Conservation (phyloP, 2,888 invertebrate species). For the Perizoma flavofasciatum region DNA sequence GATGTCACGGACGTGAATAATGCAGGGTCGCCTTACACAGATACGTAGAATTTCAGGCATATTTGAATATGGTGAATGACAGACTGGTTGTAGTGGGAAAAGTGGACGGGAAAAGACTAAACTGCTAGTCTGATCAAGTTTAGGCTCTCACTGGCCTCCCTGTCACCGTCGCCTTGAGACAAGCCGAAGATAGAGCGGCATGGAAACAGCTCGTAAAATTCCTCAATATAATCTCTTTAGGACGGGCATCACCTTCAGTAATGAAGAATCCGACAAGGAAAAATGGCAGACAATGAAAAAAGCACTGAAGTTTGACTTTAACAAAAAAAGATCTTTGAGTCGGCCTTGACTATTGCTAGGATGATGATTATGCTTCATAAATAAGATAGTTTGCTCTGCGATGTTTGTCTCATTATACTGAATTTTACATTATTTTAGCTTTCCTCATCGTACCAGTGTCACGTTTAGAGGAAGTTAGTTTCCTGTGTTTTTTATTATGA, state of each 20-base stretch:
- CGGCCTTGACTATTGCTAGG: slow-evolving; percentile 1
- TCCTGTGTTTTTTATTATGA: too few species aligned
- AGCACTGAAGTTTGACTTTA: neutral
- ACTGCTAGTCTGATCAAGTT: too few species aligned
- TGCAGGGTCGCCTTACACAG: slow-evolving; percentile 25
- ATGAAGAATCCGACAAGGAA: too few species aligned
- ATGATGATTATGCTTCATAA: slow-evolving; percentile 1
- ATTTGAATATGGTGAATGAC: slow-evolving; percentile 7
- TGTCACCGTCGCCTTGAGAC: too few species aligned
- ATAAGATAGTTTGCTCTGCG: slow-evolving; percentile 3
- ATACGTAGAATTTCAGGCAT: slow-evolving; percentile 26
- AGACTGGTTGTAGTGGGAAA: neutral
- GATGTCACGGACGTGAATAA: slow-evolving; percentile 49
- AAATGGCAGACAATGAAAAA: slow-evolving; percentile 6
- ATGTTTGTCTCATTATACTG: neutral
- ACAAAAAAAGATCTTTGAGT: neutral
- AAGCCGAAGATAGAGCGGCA: too few species aligned
- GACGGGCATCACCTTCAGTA: too few species aligned
- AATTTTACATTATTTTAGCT: too few species aligned
- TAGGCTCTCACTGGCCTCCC: too few species aligned
- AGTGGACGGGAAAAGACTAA: neutral
- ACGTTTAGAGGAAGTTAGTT: too few species aligned
- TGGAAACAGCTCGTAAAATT: too few species aligned
- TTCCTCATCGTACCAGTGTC: too few species aligned
- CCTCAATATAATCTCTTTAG: too few species aligned